phyloP scores from a whole-genome alignment of 2,888 invertebrate genomes.

The Cataglyphis cursor region DNA sequence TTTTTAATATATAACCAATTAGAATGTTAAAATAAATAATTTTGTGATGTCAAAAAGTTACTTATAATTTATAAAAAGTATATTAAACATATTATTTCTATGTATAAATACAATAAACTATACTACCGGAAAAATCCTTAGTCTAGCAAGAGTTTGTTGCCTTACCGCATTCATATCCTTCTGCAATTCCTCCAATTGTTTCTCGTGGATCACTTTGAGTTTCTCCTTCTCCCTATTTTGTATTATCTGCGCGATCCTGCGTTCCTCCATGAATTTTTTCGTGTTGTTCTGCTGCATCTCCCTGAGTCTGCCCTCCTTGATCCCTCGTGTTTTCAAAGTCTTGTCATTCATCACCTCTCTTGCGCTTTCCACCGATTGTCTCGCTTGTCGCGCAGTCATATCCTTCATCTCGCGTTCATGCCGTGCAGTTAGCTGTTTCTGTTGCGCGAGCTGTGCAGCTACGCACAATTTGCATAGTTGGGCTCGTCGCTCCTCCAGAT shows the following conservation, averaged over 20 bases:
- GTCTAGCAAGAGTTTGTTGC: conserved; percentile 31
- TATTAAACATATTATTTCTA: not conserved
- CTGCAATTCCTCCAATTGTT: conserved; percentile 95
- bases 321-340: conserved; percentile 98
- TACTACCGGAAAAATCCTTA: conserved; percentile 20
- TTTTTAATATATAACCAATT: not conserved
- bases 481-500: conserved; percentile 94
- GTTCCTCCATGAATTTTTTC: conserved; percentile 98
- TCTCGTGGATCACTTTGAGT: conserved; percentile 96
- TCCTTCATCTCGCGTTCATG: conserved; percentile 98
- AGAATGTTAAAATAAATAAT: not conserved
- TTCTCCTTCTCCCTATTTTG: conserved; percentile 97
- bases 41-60: too few species aligned
- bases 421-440: conserved; percentile 95
- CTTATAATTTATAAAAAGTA: conserved; percentile 12
- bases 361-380: conserved; percentile 98
- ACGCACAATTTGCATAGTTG: conserved; percentile 92
- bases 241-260: conserved; percentile 95
- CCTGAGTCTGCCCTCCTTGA: conserved; percentile 96
- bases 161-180: conserved; percentile 95
- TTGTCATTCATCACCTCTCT: conserved; percentile 98
- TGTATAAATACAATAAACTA: not conserved
- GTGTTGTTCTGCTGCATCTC: conserved; percentile 99
- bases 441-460: conserved; percentile 93
- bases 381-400: conserved; percentile 97